Conservation (phyloP, 2,888 invertebrate genomes). For the Troides oblongomaculatus region DNA sequence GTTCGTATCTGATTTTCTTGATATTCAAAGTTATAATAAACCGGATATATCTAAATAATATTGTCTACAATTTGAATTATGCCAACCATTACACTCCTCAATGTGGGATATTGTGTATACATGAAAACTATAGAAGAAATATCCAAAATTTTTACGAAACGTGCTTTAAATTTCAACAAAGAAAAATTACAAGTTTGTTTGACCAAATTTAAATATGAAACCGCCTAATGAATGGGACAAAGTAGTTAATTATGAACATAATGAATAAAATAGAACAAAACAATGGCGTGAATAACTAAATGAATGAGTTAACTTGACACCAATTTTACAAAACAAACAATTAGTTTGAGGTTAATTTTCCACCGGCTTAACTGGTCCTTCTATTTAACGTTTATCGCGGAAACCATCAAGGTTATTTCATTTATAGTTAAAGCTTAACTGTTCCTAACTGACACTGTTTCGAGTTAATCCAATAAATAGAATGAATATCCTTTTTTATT, state of each 20-base stretch:
- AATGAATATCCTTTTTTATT: too few relatives aligned
- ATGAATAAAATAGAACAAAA: background rate
- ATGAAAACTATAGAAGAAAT: too few relatives aligned
- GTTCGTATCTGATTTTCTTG: too few relatives aligned
- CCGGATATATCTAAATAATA: too few relatives aligned
- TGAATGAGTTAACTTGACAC: constrained; percentile 32
- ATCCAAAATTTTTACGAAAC: too few relatives aligned
- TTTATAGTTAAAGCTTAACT: constrained; percentile 2
- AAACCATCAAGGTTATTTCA: constrained; percentile 17
- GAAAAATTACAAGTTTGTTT: background rate
- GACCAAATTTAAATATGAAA: constrained; percentile 1
- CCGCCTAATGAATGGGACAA: background rate
- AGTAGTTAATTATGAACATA: constrained; percentile 1
- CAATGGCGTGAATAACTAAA: constrained; percentile 19
- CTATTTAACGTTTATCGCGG: constrained; percentile 9
- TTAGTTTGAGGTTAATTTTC: constrained; percentile 21
- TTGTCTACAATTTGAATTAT: too few relatives aligned
- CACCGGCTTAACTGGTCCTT: constrained; percentile 10
- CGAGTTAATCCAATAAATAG: too few relatives aligned
- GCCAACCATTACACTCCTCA: too few relatives aligned
- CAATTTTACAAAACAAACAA: constrained; percentile 29
- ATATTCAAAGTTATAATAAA: too few relatives aligned
- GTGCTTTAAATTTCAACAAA: too few relatives aligned
- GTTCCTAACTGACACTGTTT: constrained; percentile 1
- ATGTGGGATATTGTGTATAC: too few relatives aligned